Evolutionary conservation across 2,113 vertebrate species (phyloP).

Genomic region (Vulpes vulpes): DNA sequence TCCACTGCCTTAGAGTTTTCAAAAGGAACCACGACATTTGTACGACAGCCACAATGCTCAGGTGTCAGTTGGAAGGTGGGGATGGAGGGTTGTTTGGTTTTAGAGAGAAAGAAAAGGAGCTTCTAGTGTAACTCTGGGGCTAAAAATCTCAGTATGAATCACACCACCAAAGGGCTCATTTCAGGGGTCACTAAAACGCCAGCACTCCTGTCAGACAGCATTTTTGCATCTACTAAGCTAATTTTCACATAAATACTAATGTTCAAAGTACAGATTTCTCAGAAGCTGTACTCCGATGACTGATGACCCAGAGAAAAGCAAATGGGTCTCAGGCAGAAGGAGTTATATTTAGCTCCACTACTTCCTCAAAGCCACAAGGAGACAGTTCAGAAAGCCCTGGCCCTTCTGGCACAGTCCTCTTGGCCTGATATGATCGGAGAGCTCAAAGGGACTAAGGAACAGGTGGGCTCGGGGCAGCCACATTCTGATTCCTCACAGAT

Average conservation of each 20-base stretch:
- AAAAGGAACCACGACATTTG: background rate
- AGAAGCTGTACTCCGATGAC: background rate
- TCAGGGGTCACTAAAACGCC: background rate
- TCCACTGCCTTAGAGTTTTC: background rate
- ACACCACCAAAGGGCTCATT: background rate
- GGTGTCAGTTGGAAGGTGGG: background rate
- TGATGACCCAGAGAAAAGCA: background rate
- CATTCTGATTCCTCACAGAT: background rate
- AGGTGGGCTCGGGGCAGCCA: background rate
- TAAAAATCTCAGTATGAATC: slow-evolving; percentile 44
- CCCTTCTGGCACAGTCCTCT: background rate
- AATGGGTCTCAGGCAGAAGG: background rate
- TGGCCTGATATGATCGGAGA: background rate
- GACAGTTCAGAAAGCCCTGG: background rate
- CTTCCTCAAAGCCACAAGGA: background rate
- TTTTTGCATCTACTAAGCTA: background rate
- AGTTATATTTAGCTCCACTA: background rate
- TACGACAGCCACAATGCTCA: background rate
- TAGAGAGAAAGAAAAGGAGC: background rate
- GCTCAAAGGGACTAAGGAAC: background rate
- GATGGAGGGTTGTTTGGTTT: background rate
- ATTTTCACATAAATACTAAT: slow-evolving; percentile 6
- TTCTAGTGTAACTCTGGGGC: background rate
- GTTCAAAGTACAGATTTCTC: background rate
- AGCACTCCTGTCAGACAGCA: background rate